These are phyloP conservation scores for Luperina nickerlii DNA, from an alignment of 2,888 invertebrate genomes.

Conservation along the genomic window DNA sequence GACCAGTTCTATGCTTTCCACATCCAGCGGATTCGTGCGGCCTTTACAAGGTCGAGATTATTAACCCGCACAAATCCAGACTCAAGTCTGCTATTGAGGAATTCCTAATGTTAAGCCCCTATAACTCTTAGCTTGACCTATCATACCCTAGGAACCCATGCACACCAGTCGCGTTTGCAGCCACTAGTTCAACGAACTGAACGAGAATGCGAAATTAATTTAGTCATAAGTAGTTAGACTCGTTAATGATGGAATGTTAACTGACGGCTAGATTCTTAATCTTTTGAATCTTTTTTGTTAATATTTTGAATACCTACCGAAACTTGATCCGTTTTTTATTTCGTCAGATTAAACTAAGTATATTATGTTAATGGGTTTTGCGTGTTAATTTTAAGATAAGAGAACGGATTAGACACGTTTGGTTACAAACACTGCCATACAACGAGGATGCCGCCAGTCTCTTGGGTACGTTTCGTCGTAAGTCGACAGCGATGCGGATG, in stretches of 20 bases:
- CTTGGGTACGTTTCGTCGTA: too few species aligned
- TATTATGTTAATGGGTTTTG: slow-evolving; percentile 12
- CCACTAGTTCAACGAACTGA: slow-evolving; percentile 7
- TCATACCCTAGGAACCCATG: neutral
- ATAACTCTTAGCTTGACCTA: neutral
- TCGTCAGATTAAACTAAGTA: slow-evolving; percentile 5
- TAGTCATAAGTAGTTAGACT: slow-evolving; percentile 22
- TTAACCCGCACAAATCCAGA: neutral
- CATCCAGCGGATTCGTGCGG: neutral
- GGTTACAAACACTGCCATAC: too few species aligned
- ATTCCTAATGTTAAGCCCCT: neutral
- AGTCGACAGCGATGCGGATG: too few species aligned
- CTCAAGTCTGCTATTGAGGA: too few species aligned
- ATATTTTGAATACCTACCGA: slow-evolving; percentile 12
- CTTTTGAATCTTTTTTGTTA: neutral
- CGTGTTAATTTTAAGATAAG: slow-evolving; percentile 16
- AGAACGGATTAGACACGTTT: slow-evolving; percentile 3
- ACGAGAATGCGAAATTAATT: slow-evolving; percentile 27
- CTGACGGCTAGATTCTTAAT: slow-evolving; percentile 4
- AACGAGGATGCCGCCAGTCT: too few species aligned
- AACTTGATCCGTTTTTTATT: slow-evolving; percentile 11
- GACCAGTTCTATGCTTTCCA: neutral
- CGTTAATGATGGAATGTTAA: slow-evolving; percentile 26
- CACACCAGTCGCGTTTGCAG: too few species aligned
- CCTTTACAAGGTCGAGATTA: neutral